Conservation (phyloP, 2,888 invertebrate species). For the Drosophila austrosaltans region DNA sequence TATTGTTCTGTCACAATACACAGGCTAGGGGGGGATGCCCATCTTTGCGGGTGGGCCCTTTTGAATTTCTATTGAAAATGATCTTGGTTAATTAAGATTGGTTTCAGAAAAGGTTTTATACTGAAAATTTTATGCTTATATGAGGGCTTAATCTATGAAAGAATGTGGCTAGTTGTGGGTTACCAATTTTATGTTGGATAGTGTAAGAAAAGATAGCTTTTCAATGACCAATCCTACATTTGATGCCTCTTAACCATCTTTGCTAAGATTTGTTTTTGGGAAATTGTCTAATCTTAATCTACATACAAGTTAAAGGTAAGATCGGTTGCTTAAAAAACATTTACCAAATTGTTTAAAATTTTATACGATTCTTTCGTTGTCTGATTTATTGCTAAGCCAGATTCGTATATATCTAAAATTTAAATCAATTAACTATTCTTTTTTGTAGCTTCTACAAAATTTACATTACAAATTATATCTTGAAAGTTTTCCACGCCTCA, state of each 20-base stretch:
- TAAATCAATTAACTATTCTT: neutral
- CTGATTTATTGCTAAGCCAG: neutral
- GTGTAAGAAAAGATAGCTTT: neutral
- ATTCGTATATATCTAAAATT: neutral
- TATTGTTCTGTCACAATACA: slow-evolving; percentile 65
- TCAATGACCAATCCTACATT: neutral
- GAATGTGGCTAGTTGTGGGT: neutral
- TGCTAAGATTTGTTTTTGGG: neutral
- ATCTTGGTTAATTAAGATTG: slow-evolving; percentile 1
- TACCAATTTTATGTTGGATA: neutral
- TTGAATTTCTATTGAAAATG: neutral
- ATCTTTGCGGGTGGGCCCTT: neutral
- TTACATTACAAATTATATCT: slow-evolving; percentile 1
- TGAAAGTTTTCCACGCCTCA: slow-evolving; percentile 1
- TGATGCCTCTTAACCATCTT: too few species aligned
- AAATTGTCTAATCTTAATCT: slow-evolving; percentile 3
- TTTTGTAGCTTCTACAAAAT: neutral
- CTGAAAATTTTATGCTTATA: neutral
- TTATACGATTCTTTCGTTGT: neutral
- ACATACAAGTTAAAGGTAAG: neutral
- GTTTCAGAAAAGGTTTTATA: neutral
- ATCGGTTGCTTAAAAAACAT: neutral
- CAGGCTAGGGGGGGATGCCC: neutral
- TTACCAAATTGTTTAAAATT: neutral
- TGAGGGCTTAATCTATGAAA: neutral